Evolutionary conservation across 2,797 vertebrate genomes (phyloP).

Genomic region (Octomys mimax): DNA sequence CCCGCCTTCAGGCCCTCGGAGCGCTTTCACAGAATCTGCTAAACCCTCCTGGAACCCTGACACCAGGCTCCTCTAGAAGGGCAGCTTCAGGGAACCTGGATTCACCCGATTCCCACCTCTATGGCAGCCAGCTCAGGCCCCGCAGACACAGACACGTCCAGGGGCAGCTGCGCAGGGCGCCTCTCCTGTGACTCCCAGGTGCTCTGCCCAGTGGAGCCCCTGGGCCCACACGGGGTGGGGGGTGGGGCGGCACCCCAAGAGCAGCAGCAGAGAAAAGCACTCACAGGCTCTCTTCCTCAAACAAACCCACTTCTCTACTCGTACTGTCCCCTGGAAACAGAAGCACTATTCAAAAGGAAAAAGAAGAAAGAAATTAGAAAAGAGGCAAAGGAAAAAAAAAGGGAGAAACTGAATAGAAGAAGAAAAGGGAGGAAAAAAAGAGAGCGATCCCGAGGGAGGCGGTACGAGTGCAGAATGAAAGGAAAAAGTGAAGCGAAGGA

Average conservation of each 20-base stretch:
- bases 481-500: constrained; percentile 88
- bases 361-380: constrained; percentile 81
- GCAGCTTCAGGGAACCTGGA: not conserved
- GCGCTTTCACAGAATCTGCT: not conserved
- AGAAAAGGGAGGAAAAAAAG: constrained; percentile 39
- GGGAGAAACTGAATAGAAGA: constrained; percentile 80
- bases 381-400: constrained; percentile 81
- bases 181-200: not conserved
- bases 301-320: constrained; percentile 84
- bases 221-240: too few species aligned
- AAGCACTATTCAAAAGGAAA: constrained; percentile 88
- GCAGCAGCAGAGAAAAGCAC: constrained; percentile 83
- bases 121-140: not conserved
- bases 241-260: constrained; percentile 1
- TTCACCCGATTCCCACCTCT: not conserved
- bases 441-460: constrained; percentile 85
- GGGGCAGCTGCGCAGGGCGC: not conserved
- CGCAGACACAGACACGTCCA: not conserved
- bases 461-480: constrained; percentile 87
- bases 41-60: not conserved
- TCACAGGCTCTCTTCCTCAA: constrained; percentile 85
- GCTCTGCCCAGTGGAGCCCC: too few species aligned
- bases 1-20: fast-evolving
- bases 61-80: not conserved
- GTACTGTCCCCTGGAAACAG: constrained; percentile 88